Conservation (phyloP, 2,797 vertebrate species). For the Cirrhinus mrigala region DNA sequence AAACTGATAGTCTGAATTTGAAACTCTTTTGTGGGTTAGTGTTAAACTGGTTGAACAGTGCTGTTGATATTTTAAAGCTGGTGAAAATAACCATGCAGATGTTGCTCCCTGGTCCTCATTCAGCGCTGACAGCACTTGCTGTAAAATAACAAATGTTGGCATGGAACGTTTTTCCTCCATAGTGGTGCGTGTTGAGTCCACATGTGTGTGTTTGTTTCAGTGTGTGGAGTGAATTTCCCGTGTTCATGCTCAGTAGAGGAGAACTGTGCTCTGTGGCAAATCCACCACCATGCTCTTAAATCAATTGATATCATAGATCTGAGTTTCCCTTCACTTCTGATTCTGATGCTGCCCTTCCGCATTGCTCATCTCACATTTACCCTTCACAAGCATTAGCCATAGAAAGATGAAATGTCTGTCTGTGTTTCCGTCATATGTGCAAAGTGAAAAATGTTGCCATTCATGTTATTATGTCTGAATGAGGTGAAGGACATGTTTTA, state of each 20-base stretch:
- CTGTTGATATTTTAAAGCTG: slow-evolving; percentile 29
- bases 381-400: slow-evolving; percentile 2
- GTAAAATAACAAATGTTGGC: slow-evolving; percentile 71
- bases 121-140: slow-evolving; percentile 46
- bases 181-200: slow-evolving; percentile 53
- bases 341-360: slow-evolving; percentile 2
- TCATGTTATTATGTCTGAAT: not conserved
- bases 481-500: slow-evolving; percentile 14
- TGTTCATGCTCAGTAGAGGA: slow-evolving; percentile 50
- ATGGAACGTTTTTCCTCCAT: slow-evolving; percentile 63
- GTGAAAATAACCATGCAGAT: slow-evolving; percentile 33
- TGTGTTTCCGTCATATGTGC: slow-evolving; percentile 11
- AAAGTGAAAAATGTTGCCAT: slow-evolving; percentile 25
- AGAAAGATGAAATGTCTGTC: slow-evolving; percentile 14
- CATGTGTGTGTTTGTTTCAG: slow-evolving; percentile 47
- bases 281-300: slow-evolving; percentile 35
- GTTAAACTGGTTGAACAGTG: slow-evolving; percentile 12
- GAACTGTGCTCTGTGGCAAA: slow-evolving; percentile 44
- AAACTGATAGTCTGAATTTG: slow-evolving; percentile 56
- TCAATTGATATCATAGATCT: slow-evolving; percentile 28
- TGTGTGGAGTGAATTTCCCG: slow-evolving; percentile 33
- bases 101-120: slow-evolving; percentile 26
- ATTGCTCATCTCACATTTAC: slow-evolving; percentile 39
- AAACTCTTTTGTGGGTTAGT: not conserved
- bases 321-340: slow-evolving; percentile 27